Conservation (phyloP, 1,140 invertebrate species). For the Euura saliciscinereae region DNA sequence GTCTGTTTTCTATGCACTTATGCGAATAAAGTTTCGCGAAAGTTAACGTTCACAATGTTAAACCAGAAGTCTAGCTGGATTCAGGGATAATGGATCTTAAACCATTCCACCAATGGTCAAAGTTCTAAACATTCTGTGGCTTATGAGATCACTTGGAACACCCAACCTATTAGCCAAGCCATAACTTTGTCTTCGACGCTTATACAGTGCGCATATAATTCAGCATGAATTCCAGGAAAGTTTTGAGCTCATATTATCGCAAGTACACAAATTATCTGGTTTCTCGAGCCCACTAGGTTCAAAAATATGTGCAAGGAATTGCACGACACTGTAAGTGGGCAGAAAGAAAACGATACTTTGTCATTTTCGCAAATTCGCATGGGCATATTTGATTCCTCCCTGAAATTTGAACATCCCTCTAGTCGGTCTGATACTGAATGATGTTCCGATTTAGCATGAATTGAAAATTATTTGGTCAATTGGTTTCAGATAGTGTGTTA, state of each 20-base stretch:
- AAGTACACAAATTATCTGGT: background rate
- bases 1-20: too few relatives aligned
- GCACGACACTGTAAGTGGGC: too few relatives aligned
- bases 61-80: background rate
- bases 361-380: too few relatives aligned
- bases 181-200: conserved; percentile 2
- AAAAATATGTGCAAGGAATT: too few relatives aligned
- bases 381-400: too few relatives aligned
- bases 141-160: background rate
- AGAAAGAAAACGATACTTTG: too few relatives aligned
- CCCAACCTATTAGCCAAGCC: background rate
- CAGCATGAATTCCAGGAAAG: background rate
- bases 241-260: background rate
- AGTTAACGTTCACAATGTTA: background rate
- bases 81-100: background rate
- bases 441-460: too few relatives aligned
- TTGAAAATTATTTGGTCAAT: too few relatives aligned
- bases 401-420: too few relatives aligned
- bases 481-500: too few relatives aligned
- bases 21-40: background rate
- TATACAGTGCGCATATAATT: background rate
- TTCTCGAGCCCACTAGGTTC: too few relatives aligned
- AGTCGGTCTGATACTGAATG: too few relatives aligned
- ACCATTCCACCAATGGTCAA: background rate
- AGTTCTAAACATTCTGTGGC: conserved; percentile 6